Evolutionary conservation across 2,113 vertebrate species (phyloP), one percentile per base, ranked within the genome.

Genomic region (Vanacampus margaritifer): DNA sequence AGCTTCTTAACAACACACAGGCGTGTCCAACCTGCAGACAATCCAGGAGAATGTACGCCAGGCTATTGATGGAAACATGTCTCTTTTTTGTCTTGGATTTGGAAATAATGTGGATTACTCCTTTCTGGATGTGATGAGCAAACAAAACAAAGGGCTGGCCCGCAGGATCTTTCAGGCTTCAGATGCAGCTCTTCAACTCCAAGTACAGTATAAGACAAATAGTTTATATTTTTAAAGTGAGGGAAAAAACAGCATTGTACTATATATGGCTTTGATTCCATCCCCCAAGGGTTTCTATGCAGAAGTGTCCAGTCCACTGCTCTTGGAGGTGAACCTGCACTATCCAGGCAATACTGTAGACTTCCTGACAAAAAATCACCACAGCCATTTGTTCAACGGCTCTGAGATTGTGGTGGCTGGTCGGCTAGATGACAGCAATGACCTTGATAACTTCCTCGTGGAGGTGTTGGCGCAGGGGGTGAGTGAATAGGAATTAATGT

Each of bases 361-460:
- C 43, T 86, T 77, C 0, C 64, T 97, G 81, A 97, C 95, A 0
- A 85, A 81, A 62, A 90, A 86, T 65, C 83, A 81, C 71, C 98
- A 94, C 81, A 89, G 68, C 46, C 82, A 95, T 61, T 66, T 94
- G 74, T 98, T 93, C 83, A 91, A 94, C 4, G 92, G 95, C 76
- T 92, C 95, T 0, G 95, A 98, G 92, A 92, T 98, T 12, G 85
- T 95, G 17, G 95, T 97, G 4, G 91, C 95, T 0, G 95, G 95
- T 63, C 93, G 86, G 64, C 81, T 97, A 41, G 83, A 1, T 1
- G 93, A 96, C 73, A 32, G 28, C 2, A 80, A 91, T 3, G 60
- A 86, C 0, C 39, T 91, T 24, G 86, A 94, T 19, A 75, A 90
- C 72, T 88, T 96, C 62, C 65, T 79, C 17, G 88, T 93, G 67